Conservation (phyloP, 2,797 vertebrate species). For the Peromyscus aztecus region DNA sequence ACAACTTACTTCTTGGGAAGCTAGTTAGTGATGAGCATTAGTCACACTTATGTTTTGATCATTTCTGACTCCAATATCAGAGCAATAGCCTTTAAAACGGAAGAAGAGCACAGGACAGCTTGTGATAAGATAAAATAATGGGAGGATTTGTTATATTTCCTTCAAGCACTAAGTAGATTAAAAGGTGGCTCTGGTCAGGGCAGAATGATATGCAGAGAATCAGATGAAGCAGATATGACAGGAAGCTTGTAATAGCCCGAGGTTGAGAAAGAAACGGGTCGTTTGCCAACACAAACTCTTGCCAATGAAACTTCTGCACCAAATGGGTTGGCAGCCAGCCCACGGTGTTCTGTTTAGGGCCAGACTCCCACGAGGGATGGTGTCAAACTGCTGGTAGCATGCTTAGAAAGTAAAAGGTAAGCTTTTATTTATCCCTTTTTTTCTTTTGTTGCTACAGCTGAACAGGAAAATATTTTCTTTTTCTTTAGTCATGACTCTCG, state of each 20-base stretch:
- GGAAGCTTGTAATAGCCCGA: slow-evolving; percentile 72
- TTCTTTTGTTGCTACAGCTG: slow-evolving; percentile 71
- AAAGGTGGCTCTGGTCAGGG: slow-evolving; percentile 50
- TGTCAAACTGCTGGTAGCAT: slow-evolving; percentile 61
- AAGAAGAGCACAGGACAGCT: neutral
- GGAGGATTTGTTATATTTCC: slow-evolving; percentile 9
- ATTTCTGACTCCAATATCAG: neutral
- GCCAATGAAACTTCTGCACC: slow-evolving; percentile 65
- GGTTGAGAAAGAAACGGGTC: slow-evolving; percentile 69
- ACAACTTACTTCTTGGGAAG: neutral
- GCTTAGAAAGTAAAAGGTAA: slow-evolving; percentile 74
- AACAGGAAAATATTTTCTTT: slow-evolving; percentile 84
- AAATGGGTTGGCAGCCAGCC: slow-evolving; percentile 80
- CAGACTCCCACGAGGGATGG: slow-evolving; percentile 76
- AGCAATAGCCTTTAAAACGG: slow-evolving; percentile 33
- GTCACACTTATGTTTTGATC: neutral
- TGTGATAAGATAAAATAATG: slow-evolving; percentile 58
- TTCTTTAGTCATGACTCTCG: slow-evolving; percentile 77
- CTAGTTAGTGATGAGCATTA: neutral
- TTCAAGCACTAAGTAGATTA: slow-evolving; percentile 29
- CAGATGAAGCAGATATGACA: slow-evolving; percentile 60
- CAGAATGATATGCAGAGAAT: slow-evolving; percentile 44
- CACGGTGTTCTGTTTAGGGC: slow-evolving; percentile 43
- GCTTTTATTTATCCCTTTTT: neutral
- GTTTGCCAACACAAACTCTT: slow-evolving; percentile 78